Percentiles rank a stretch among this genome's conserved stretches.
These are phyloP conservation scores for Arbacia lixula DNA, from an alignment of 53 echinoderm and acorn worm genomes.

Conservation along the genomic window DNA sequence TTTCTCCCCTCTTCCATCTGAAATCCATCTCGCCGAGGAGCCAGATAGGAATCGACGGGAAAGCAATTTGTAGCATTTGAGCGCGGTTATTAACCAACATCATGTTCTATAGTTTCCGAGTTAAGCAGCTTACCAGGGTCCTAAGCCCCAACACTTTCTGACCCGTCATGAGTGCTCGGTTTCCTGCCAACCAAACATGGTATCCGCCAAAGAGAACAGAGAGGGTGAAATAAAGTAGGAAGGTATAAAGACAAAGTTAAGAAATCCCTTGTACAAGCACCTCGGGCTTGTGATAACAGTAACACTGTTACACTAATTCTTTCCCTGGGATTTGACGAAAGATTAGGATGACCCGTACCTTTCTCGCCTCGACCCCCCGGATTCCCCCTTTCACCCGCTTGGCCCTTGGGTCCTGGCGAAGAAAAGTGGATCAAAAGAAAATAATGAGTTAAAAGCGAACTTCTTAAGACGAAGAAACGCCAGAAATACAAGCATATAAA, in stretches of 20 bases:
- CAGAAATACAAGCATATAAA: no score
- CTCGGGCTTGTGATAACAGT: conserved; percentile 12
- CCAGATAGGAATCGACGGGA: no score
- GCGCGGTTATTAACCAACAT: no score
- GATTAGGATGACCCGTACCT: background rate
- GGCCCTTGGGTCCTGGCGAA: conserved; percentile 25
- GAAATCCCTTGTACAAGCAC: background rate
- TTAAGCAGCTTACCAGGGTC: conserved; percentile 20
- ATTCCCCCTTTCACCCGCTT: background rate
- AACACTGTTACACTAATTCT: conserved; percentile 22
- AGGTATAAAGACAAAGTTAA: background rate
- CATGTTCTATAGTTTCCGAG: background rate
- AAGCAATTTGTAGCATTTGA: background rate
- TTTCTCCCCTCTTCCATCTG: no score
- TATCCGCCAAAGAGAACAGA: background rate
- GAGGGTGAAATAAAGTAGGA: no score
- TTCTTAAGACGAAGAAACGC: no score
- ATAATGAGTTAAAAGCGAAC: background rate
- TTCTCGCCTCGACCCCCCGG: conserved; percentile 9
- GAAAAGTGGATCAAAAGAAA: background rate
- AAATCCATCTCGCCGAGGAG: no score
- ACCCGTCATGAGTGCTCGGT: conserved; percentile 7
- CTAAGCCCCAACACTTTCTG: conserved; percentile 25
- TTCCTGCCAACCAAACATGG: background rate
- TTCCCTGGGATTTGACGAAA: conserved; percentile 1